Conservation (phyloP, 2,797 vertebrate species). For the Lithobates sylvaticus region DNA sequence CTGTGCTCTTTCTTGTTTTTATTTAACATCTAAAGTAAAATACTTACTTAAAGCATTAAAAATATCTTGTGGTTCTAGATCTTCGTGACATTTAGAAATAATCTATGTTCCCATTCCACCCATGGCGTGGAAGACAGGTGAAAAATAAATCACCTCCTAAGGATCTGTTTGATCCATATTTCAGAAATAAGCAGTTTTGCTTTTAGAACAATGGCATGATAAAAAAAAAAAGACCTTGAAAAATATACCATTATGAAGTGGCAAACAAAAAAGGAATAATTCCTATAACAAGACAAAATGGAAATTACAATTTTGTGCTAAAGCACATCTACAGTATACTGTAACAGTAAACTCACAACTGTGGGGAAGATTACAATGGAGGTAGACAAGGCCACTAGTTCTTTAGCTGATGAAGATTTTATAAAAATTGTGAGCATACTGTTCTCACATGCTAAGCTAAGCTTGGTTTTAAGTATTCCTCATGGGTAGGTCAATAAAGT, state of each 20-base stretch:
- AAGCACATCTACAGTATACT: no score
- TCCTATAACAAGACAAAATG: no score
- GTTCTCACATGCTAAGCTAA: no score
- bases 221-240: neutral
- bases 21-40: slow-evolving; percentile 28
- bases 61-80: slow-evolving; percentile 8
- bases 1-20: slow-evolving; percentile 18
- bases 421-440: no score
- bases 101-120: neutral
- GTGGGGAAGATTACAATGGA: no score
- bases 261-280: neutral
- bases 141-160: neutral
- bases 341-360: no score
- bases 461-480: no score
- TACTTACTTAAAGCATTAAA: slow-evolving; percentile 29
- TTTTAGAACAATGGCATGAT: neutral
- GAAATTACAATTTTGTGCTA: no score
- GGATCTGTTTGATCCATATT: neutral
- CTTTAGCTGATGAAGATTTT: no score
- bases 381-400: no score
- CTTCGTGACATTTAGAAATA: slow-evolving; percentile 12
- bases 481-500: no score
- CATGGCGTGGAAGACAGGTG: neutral
- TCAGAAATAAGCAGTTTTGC: neutral
- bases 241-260: neutral